Base-by-base conservation (phyloP, 2,888 invertebrate genomes). In the Andrena chrysosceles region DNA sequence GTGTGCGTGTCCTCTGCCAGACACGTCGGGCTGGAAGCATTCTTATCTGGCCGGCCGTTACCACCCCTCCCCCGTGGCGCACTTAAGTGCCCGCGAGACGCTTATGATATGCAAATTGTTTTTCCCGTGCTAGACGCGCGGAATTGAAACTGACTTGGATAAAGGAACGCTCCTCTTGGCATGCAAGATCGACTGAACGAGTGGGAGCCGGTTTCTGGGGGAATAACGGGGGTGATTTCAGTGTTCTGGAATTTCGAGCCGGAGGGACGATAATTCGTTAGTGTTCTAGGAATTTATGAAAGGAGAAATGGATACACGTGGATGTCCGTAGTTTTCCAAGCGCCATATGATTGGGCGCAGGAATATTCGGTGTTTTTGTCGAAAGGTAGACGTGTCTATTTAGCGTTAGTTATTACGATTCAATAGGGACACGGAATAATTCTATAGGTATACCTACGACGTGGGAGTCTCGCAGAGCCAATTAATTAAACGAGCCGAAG, bases 71-170 rank as follows among this genome's bases (percentile, higher is more conserved):
- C 26, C 54, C 33, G 48, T 60, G 66, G 54, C 62, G 54, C 71
- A 29, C 48, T 80, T 48, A 67, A 71, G 35, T 26, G 52, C 59
- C 26, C 48, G 48, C 23, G 35, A 26, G 23, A 26, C 16, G 49
- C 54, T 72, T 56, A 62, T 48, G 3, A 70, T 82, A 63, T 68
- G 77, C 56, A 64, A 64, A 69, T 66, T 71, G 62, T 86, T 81
- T 79, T 73, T 26, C 56, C 56, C 62, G 2, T 31, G 29, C 48
- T 33, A 52, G 62, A 35, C 49, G 20, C 56, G 68, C 20, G 64
- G 29, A 59, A 56, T 49, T 67, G 74, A 66, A 66, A 26, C n/a
- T 10, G 52, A 29, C 62, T 62, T 33, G 59, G 59, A 69, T 42
- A 29, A 29, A n/a, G 59, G 29, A 20, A 26, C n/a, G 69, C 10